Conservation (phyloP, 2,113 vertebrate species). For the Pongo abelii region DNA sequence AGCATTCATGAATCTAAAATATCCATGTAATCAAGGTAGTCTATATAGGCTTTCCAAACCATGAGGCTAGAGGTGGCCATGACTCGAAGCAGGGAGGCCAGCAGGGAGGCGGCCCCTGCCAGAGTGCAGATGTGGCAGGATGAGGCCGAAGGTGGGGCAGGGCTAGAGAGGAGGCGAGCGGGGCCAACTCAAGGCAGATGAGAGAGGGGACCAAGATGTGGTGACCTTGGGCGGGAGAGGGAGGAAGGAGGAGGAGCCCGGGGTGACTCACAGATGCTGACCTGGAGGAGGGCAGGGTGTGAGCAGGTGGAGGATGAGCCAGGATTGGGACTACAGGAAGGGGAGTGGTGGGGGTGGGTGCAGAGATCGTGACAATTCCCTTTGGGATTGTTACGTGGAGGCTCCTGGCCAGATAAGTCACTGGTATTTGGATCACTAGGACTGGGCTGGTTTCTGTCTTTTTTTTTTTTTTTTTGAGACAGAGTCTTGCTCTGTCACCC, state of each 20-base stretch:
- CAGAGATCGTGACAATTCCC: background rate
- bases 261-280: slow-evolving; percentile 41
- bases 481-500: background rate
- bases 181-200: background rate
- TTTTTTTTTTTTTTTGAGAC: background rate
- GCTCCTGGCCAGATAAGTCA: background rate
- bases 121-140: background rate
- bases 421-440: background rate
- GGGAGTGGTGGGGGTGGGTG: rapidly evolving
- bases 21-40: background rate
- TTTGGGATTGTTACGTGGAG: background rate
- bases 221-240: background rate
- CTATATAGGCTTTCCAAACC: background rate
- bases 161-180: background rate
- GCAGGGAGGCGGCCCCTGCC: background rate
- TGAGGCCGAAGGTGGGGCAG: background rate
- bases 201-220: background rate
- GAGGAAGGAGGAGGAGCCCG: background rate
- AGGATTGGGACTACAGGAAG: background rate
- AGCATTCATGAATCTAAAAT: slow-evolving; percentile 24
- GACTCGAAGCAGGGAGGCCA: background rate
- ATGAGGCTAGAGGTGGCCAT: background rate
- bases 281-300: background rate
- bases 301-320: background rate
- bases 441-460: background rate